Conservation (phyloP, 2,797 vertebrate species). For the Enteromius fasciolatus region DNA sequence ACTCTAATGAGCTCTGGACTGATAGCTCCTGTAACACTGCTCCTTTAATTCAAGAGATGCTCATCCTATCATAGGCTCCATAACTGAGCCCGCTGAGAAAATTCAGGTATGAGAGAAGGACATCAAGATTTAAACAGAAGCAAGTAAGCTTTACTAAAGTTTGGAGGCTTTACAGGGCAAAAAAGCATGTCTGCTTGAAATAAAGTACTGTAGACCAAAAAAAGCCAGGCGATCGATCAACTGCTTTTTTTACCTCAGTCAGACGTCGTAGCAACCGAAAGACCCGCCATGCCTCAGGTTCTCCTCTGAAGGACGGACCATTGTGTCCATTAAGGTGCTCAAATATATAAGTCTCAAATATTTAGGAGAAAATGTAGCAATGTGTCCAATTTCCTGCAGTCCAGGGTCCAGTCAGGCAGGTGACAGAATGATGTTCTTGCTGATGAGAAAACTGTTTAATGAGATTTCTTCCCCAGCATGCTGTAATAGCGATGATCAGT, state of each 20-base stretch:
- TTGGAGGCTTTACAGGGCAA: not conserved
- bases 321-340: slow-evolving; percentile 15
- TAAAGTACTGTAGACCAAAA: not conserved
- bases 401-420: slow-evolving; percentile 38
- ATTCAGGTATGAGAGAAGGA: not conserved
- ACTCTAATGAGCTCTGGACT: slow-evolving; percentile 49
- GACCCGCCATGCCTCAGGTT: not conserved
- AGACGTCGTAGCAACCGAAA: not conserved
- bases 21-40: slow-evolving; percentile 42
- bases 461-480: slow-evolving; percentile 48
- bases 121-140: slow-evolving; percentile 33
- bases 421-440: slow-evolving; percentile 50
- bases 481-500: slow-evolving; percentile 54
- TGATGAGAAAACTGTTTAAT: slow-evolving; percentile 55
- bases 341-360: slow-evolving; percentile 18
- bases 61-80: slow-evolving; percentile 5
- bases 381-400: slow-evolving; percentile 46
- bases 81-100: not conserved
- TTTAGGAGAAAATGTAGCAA: slow-evolving; percentile 16
- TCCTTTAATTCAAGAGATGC: slow-evolving; percentile 36
- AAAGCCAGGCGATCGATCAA: not conserved
- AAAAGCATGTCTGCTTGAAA: not conserved
- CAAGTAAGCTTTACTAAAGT: not conserved
- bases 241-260: not conserved
- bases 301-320: not conserved